Conservation (phyloP, 2,797 vertebrate species). For the Macropodus opercularis region DNA sequence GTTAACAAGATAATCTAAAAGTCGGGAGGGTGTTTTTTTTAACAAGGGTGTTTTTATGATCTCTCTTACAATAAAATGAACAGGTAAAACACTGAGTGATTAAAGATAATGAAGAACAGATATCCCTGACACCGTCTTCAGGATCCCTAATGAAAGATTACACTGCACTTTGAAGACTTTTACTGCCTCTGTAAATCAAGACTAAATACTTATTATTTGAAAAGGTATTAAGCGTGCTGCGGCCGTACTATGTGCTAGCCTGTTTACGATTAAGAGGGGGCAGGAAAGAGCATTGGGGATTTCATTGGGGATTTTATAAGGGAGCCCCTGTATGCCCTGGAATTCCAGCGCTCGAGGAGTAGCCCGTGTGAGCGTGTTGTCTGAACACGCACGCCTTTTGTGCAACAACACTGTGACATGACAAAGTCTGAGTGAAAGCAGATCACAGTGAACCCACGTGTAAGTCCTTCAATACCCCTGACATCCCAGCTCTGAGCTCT, state of each 20-base stretch:
- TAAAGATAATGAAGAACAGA: constrained; percentile 88
- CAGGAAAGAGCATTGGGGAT: constrained; percentile 69
- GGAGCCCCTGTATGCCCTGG: constrained; percentile 71
- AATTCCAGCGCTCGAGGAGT: constrained; percentile 70
- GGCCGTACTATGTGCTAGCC: constrained; percentile 74
- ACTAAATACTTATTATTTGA: constrained; percentile 88
- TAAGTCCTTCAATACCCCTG: constrained; percentile 72
- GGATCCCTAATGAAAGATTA: constrained; percentile 87
- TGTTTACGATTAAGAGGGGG: constrained; percentile 81
- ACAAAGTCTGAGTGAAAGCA: constrained; percentile 76
- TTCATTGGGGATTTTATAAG: constrained; percentile 79
- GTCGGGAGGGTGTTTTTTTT: constrained; percentile 76
- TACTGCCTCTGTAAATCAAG: constrained; percentile 86
- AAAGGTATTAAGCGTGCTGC: constrained; percentile 83
- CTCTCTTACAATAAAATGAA: constrained; percentile 84
- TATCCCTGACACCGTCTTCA: constrained; percentile 77
- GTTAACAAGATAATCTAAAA: constrained; percentile 84
- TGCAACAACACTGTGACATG: constrained; percentile 69
- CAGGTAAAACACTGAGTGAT: constrained; percentile 85
- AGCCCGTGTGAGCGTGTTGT: constrained; percentile 58
- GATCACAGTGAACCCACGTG: constrained; percentile 64
- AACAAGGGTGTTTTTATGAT: constrained; percentile 84
- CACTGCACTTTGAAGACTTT: constrained; percentile 87
- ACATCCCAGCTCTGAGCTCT: constrained; percentile 69
- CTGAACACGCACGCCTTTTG: constrained; percentile 65